A percentile compares a stretch with the other conserved stretches of the same genome.
These are phyloP conservation scores for Mermis nigrescens DNA, from an alignment of 2,888 invertebrate genomes.

Conservation along the genomic window DNA sequence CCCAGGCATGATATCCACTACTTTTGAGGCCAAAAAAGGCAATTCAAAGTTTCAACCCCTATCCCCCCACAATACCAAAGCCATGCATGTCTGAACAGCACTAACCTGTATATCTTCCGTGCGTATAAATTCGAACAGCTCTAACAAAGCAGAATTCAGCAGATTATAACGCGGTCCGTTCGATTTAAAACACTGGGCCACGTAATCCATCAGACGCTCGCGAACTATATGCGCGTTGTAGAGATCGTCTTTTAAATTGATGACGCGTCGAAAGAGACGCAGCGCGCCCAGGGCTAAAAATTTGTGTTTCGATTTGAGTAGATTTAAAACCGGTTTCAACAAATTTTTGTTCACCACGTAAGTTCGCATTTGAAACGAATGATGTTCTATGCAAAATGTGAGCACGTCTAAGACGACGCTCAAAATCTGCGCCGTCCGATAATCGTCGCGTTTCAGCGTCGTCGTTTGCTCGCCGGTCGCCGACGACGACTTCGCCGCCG, in stretches of 20 bases:
- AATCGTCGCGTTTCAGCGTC: slow-evolving; percentile 73
- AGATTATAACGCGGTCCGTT: slow-evolving; percentile 97
- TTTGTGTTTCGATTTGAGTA: slow-evolving; percentile 88
- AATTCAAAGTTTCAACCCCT: too few species aligned
- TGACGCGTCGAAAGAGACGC: slow-evolving; percentile 85
- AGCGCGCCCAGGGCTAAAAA: slow-evolving; percentile 87
- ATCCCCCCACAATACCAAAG: neutral
- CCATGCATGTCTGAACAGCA: too few species aligned
- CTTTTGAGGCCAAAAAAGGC: too few species aligned
- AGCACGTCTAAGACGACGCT: slow-evolving; percentile 82
- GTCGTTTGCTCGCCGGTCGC: too few species aligned
- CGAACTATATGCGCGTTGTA: slow-evolving; percentile 89
- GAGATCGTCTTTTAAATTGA: slow-evolving; percentile 92
- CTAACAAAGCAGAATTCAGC: slow-evolving; percentile 90
- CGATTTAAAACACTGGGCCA: slow-evolving; percentile 80
- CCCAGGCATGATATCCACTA: too few species aligned
- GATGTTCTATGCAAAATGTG: slow-evolving; percentile 96
- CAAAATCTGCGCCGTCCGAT: slow-evolving; percentile 76
- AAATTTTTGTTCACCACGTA: slow-evolving; percentile 91
- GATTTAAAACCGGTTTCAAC: slow-evolving; percentile 72
- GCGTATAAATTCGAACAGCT: slow-evolving; percentile 88
- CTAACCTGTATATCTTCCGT: slow-evolving; percentile 9
- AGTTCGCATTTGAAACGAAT: slow-evolving; percentile 93
- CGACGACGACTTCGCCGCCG: too few species aligned
- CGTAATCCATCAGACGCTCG: slow-evolving; percentile 79